These are phyloP conservation scores for Caenorhabditis afra DNA, from an alignment of 2,888 invertebrate genomes.

Conservation along the genomic window DNA sequence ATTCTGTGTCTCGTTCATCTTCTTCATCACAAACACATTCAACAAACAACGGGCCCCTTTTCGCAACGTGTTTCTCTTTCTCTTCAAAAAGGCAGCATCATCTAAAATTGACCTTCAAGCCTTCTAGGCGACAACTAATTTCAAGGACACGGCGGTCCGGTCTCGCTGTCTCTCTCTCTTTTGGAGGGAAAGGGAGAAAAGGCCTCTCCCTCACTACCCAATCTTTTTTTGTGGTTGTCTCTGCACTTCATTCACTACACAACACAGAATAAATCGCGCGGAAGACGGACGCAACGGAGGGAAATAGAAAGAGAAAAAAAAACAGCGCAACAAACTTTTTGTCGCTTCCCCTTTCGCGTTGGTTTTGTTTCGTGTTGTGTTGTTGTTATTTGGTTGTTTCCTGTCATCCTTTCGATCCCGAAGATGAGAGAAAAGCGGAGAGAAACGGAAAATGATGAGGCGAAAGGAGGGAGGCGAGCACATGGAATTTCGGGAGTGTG, in stretches of 20 bases:
- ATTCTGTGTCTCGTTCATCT: slow-evolving; percentile 21
- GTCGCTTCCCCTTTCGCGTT: slow-evolving; percentile 1
- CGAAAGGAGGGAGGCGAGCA: background rate
- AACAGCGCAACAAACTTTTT: background rate
- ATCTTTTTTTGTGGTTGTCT: background rate
- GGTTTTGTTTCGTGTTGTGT: slow-evolving; percentile 30
- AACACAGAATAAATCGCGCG: slow-evolving; percentile 52
- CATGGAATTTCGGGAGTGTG: slow-evolving; percentile 29
- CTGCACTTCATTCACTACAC: background rate
- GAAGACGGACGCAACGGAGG: slow-evolving; percentile 31
- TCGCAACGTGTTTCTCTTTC: background rate
- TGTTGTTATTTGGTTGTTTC: slow-evolving; percentile 9
- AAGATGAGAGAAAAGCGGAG: background rate
- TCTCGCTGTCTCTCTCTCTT: slow-evolving; percentile 8
- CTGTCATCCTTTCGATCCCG: background rate
- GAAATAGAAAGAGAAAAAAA: slow-evolving; percentile 6
- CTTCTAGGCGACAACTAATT: slow-evolving; percentile 55
- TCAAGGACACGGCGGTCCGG: slow-evolving; percentile 39
- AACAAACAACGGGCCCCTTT: slow-evolving; percentile 52
- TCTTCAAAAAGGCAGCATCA: slow-evolving; percentile 2
- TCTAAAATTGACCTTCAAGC: slow-evolving; percentile 40
- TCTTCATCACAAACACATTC: slow-evolving; percentile 44
- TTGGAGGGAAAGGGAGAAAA: too few relatives aligned
- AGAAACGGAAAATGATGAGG: background rate
- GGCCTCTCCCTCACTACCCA: too few relatives aligned